Conservation (phyloP, 2,797 vertebrate genomes). For the Propithecus deckenii region DNA sequence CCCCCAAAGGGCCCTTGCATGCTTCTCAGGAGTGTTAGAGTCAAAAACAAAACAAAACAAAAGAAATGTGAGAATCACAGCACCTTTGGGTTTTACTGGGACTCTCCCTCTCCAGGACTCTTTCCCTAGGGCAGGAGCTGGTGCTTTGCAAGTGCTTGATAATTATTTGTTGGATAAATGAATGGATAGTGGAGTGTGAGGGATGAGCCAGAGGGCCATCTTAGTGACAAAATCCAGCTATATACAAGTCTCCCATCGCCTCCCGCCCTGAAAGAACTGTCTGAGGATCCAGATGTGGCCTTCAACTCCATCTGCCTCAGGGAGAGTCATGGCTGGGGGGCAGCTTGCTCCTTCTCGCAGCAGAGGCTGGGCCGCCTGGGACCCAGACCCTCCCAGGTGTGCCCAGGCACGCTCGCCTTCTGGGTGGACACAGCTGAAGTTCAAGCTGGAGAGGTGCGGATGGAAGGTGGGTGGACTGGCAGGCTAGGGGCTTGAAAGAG, state of each 20-base stretch:
- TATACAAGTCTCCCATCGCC: not conserved
- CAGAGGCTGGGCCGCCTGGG: not conserved
- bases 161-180: not conserved
- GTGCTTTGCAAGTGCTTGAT: not conserved
- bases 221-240: not conserved
- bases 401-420: not conserved
- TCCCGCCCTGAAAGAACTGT: not conserved
- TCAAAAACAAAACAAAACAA: not conserved
- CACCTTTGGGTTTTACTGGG: not conserved
- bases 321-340: not conserved
- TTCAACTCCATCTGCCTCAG: not conserved
- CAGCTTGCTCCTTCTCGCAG: not conserved
- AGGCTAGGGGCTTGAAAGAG: not conserved
- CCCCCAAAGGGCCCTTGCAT: not conserved
- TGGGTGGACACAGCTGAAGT: not conserved
- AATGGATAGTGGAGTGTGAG: not conserved
- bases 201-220: not conserved
- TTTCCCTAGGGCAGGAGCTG: not conserved
- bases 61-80: not conserved
- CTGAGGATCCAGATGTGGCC: not conserved
- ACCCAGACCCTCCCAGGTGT: not conserved
- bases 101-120: not conserved
- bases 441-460: not conserved
- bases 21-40: not conserved
- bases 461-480: not conserved